These are phyloP conservation scores for Brachionus rubens DNA, from an alignment of 1,140 invertebrate species.

Conservation along the genomic window DNA sequence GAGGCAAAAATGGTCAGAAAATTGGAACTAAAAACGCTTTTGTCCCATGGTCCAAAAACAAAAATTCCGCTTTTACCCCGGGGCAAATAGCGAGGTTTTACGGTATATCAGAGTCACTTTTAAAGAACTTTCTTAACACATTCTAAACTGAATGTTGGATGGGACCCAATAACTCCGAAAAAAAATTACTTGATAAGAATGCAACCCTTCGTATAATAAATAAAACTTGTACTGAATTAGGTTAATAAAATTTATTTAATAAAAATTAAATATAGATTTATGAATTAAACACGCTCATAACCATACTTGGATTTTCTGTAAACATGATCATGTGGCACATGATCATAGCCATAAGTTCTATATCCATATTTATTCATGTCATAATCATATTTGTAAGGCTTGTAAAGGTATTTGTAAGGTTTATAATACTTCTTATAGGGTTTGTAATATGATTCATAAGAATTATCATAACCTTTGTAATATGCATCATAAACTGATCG, in stretches of 20 bases:
- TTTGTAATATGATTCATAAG: not conserved
- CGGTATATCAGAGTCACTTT: too few species aligned
- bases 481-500: slow-evolving; percentile 2
- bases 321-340: not conserved
- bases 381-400: not conserved
- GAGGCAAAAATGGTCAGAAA: too few species aligned
- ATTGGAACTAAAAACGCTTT: too few species aligned
- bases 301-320: slow-evolving; percentile 19
- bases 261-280: not conserved
- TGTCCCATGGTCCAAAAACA: too few species aligned
- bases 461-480: not conserved
- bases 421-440: not conserved
- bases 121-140: too few species aligned
- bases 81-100: too few species aligned
- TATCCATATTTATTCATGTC: not conserved
- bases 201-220: too few species aligned
- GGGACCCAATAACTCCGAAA: too few species aligned
- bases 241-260: slow-evolving; percentile 15
- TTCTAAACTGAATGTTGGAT: too few species aligned
- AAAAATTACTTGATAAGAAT: too few species aligned
- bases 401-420: not conserved
- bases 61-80: too few species aligned
- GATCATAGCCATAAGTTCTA: not conserved
- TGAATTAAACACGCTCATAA: not conserved
- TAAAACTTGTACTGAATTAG: too few species aligned